phyloP scores from a whole-genome alignment of 1,140 invertebrate species.

The Reticulitermes speratus region DNA sequence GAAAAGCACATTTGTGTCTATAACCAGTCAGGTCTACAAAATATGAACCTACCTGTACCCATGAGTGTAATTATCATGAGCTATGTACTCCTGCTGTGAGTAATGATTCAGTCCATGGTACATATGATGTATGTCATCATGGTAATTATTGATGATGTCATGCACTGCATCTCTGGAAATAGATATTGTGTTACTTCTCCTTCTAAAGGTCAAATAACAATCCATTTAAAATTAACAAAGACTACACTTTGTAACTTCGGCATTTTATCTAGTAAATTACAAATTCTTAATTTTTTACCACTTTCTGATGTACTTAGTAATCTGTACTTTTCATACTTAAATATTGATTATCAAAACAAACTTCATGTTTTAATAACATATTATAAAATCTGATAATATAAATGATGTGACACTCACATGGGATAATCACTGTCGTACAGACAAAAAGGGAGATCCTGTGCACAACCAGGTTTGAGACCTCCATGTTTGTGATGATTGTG shows the following conservation, averaged over 20 bases:
- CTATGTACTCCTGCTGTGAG: conserved; percentile 39
- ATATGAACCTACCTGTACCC: conserved; percentile 39
- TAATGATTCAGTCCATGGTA: conserved; percentile 43
- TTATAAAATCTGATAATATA: no score
- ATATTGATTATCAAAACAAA: no score
- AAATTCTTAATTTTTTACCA: no score
- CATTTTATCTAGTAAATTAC: no score
- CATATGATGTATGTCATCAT: conserved; percentile 38
- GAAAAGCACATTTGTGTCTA: no score
- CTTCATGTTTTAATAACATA: no score
- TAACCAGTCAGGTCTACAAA: no score
- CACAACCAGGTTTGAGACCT: neutral
- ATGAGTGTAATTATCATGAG: conserved; percentile 42
- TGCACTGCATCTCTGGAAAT: conserved; percentile 42
- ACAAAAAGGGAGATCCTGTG: neutral
- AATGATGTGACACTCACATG: neutral
- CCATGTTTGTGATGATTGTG: neutral
- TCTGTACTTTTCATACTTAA: no score
- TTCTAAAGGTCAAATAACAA: no score
- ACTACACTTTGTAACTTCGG: no score
- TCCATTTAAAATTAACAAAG: no score
- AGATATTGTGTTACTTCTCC: neutral
- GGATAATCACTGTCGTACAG: neutral
- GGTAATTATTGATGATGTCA: conserved; percentile 40
- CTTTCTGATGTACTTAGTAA: no score